Evolutionary conservation across 2,888 invertebrate species (phyloP), one percentile per base, ranked within the genome.

Genomic region (Eurytoma adleriae): DNA sequence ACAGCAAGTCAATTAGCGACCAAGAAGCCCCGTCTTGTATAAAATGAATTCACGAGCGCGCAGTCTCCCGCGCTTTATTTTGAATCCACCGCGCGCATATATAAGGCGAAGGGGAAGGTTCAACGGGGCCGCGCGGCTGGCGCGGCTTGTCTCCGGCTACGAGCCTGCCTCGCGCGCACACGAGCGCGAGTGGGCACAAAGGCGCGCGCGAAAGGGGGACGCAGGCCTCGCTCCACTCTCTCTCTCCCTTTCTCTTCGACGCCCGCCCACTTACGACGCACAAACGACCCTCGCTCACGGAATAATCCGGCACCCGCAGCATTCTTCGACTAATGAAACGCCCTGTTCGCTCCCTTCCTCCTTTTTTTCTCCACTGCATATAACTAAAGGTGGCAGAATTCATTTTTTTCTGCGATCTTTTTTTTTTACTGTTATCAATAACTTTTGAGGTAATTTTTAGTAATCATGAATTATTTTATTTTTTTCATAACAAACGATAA

Each of bases 221-320:
- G 57, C 57, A 20, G 66, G 66, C 64, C 20, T n/a, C 70, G 20
- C 62, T 71, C 52, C 16, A n/a, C 27, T 16, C 59, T 75, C 59
- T 67, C 14, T 48, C 52, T 59, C 70, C 10, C 12, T 18, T n/a
- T 18, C 20, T n/a, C 48, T 20, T 18, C 40, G 27, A 50, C 61
- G 68, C 67, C 72, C 67, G 61, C 70, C 77, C 72, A 78, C 72
- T 78, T 72, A 76, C 18, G 50, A n/a, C 18, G 30, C 27, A 16
- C 40, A 30, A 57, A 48, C 52, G 50, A 71, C 64, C 67, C 74
- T 67, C 73, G 73, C 54, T 24, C 72, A 73, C 62, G 52, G 30
- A 73, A 52, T 54, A 54, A 73, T 30, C 57, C 72, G 24, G 3
- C 10, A 40, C 13, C 40, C 10, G 40, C 40, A 14, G n/a, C 52